phyloP scores from a whole-genome alignment of 35 echinoderm and acorn worm species.

The Anneissia japonica region DNA sequence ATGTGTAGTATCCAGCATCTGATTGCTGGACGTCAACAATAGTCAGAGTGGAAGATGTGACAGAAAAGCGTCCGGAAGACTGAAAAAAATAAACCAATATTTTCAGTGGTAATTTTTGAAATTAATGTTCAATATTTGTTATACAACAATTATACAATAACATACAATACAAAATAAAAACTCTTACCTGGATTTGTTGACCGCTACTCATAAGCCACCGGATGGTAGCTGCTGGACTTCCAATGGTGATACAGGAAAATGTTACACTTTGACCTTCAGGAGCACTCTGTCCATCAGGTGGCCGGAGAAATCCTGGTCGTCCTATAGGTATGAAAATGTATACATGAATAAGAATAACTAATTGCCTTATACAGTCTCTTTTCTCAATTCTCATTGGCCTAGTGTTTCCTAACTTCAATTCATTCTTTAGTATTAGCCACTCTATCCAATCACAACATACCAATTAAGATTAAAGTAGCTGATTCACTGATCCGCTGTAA shows the following conservation, averaged over 20 bases:
- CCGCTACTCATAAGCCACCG: conserved; percentile 24
- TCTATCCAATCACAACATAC: conserved; percentile 17
- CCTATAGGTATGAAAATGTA: conserved; percentile 48
- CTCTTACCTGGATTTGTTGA: conserved; percentile 12
- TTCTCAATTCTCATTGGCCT: too few relatives aligned
- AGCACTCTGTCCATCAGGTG: conserved; percentile 44
- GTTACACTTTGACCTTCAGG: conserved; percentile 40
- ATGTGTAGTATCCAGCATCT: conserved; percentile 83
- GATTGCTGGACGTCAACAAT: conserved; percentile 47
- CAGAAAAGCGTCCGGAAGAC: conserved; percentile 40
- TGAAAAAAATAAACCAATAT: conserved; percentile 11
- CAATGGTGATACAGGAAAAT: conserved; percentile 59
- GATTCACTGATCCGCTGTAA: conserved; percentile 39
- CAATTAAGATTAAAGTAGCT: conserved; percentile 61
- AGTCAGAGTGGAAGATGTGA: conserved; percentile 39
- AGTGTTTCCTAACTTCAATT: neutral
- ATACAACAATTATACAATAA: too few relatives aligned
- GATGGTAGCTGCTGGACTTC: conserved; percentile 59
- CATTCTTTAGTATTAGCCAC: neutral
- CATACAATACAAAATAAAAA: too few relatives aligned
- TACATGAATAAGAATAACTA: too few relatives aligned
- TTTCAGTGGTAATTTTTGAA: too few relatives aligned
- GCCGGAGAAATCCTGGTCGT: conserved; percentile 69
- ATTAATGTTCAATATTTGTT: too few relatives aligned
- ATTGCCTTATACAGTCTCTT: too few relatives aligned